Evolutionary conservation across 2,888 invertebrate genomes (phyloP).

Genomic region (Perithous albicinctus): DNA sequence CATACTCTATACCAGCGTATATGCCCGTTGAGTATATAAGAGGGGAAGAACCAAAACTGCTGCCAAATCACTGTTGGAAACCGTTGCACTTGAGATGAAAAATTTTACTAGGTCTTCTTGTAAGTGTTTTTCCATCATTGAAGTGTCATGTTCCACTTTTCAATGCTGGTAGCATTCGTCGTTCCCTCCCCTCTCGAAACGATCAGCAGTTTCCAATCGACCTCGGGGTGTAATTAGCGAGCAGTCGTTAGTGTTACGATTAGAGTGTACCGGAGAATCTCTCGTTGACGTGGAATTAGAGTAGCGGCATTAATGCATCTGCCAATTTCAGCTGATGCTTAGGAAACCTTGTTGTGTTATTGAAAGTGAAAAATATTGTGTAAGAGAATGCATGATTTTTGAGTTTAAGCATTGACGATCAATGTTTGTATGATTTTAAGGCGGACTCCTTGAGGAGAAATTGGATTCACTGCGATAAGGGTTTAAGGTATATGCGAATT

Average conservation of each 20-base stretch:
- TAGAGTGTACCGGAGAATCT: slow-evolving; percentile 68
- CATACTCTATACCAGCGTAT: slow-evolving; percentile 28
- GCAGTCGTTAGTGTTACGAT: slow-evolving; percentile 71
- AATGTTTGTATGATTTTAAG: slow-evolving; percentile 49
- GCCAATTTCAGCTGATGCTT: slow-evolving; percentile 33
- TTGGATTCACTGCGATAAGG: slow-evolving; percentile 20
- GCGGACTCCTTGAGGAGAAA: slow-evolving; percentile 38
- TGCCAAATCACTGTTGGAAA: slow-evolving; percentile 11
- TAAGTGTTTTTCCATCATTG: not conserved
- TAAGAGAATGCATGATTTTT: not conserved
- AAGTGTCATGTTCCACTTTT: not conserved
- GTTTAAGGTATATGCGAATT: slow-evolving; percentile 44
- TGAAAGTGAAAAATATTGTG: slow-evolving; percentile 51
- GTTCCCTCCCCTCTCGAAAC: slow-evolving; percentile 34
- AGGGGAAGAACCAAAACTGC: slow-evolving; percentile 14
- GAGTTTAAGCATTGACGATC: not conserved
- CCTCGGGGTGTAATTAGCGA: slow-evolving; percentile 70
- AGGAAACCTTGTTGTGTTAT: not conserved
- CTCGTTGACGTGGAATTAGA: slow-evolving; percentile 60
- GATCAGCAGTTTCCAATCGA: slow-evolving; percentile 63
- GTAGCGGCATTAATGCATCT: slow-evolving; percentile 51
- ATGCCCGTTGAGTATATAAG: slow-evolving; percentile 6
- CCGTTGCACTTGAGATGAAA: slow-evolving; percentile 6
- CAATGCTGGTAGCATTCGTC: not conserved
- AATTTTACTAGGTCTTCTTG: slow-evolving; percentile 1